Base-by-base conservation (phyloP, 1,140 invertebrate species). In the Tetragnatha versicolor region DNA sequence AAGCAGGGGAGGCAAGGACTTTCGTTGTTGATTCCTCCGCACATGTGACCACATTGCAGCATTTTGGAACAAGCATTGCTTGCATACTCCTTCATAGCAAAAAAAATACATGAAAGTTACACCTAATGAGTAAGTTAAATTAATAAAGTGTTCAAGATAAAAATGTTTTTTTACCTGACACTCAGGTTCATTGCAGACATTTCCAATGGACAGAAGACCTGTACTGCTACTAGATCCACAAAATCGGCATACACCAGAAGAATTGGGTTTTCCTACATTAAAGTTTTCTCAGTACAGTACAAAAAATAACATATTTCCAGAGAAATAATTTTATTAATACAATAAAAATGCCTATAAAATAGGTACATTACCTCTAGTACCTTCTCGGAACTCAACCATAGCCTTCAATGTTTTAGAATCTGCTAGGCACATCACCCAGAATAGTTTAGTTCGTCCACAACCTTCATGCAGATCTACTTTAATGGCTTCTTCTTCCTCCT, bases 391-490 rank as follows among this genome's bases (percentile, higher is more conserved):
- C 85, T 99, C 97, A 3, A 98, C 92, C 84, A 98, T 88, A 0
- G 94, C 95, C 85, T 98, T 98, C 2, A 98, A 86, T 0, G 95
- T 98, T 77, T 92, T 91, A 0, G 94, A 93, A 83, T 98, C 96
- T 1, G 96, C 95, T 5, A 98, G 85, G 3, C 95, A 91, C 82
- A 98, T 88, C 0, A 98, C 88, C 96, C 96, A 98, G 85, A 97
- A 98, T 2, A 98, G 87, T 84, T 98, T 98, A 0, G 93, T 96
- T 61, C 96, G 89, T 0, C 96, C 96, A 85, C 96, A 98, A 0
- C 96, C 95, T 86, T 98, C 96, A 84, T 98, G 96, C 12, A 98
- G 88, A 85, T 98, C 96, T 0, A 98, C 94, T 63, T 87, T 86
- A 72, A 88, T 88, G 0, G 95, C 94, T 84, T 96, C 94, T 84